Base-by-base conservation (phyloP, 1,140 invertebrate species). In the Branchinecta lynchi region DNA sequence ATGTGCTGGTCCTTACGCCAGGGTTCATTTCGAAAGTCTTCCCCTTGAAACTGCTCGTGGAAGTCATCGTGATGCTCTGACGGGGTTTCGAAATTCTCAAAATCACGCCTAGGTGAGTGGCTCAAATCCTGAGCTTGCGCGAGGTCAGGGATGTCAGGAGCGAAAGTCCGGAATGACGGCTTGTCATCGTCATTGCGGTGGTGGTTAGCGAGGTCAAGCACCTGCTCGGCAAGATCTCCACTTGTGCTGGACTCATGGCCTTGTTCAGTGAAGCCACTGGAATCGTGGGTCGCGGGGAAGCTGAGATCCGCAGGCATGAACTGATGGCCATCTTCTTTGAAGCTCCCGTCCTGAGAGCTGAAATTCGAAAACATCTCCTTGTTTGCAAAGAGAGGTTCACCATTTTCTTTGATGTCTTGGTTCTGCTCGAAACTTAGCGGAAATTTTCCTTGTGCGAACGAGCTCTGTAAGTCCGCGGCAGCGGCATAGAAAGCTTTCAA, bases 331-430 rank as follows among this genome's bases (percentile, higher is more conserved):
- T 60, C 51, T 60, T 60, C 17, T 12, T 20, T 60, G 51, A 3
- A 60, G 51, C 51, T 60, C 12, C 51, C 51, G 12, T 60, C 51
- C 17, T 60, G 12, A 12, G 12, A 20, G 51, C 12, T 12, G 6
- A 60, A 60, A 60, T 60, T 60, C 51, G 51, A 20, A 20, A 60
- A 60, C 17, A 60, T 60, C 17, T 60, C 51, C 17, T 60, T 60
- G 17, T 60, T 60, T 60, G 51, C 17, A 60, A 60, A 60, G 12
- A 60, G 17, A 60, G 51, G 51, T 20, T 60, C 51, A 15, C 51
- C 51, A 60, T 60, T 60, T 60, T 60, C 51, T 60, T 60, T 60
- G 12, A 60, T 60, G 51, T 60, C 51, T 15, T 60, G 51, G 51
- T 60, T 60, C 51, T 60, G 51, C 51, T 60, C 51, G 6, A 60